Percentiles rank a stretch among this genome's conserved stretches.
phyloP scores from a whole-genome alignment of 1,140 invertebrate genomes.

The Zaprionus tsacasi region DNA sequence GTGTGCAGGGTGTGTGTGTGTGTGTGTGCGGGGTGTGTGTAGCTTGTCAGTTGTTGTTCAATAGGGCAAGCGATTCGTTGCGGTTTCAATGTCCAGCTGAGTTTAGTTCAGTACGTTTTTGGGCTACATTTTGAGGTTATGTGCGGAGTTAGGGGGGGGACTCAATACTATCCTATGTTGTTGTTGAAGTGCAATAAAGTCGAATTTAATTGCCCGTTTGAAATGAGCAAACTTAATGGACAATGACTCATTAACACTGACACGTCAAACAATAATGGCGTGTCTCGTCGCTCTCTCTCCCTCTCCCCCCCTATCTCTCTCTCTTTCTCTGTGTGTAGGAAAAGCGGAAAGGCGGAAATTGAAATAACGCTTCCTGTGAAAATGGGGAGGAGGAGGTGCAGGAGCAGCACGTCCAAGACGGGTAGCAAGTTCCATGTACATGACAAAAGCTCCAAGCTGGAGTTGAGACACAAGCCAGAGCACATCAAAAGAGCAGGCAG shows the following conservation, averaged over 20 bases:
- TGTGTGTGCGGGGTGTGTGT: background rate
- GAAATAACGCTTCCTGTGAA: constrained; percentile 79
- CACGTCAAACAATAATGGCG: constrained; percentile 81
- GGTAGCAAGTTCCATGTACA: constrained; percentile 51
- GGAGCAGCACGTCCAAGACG: constrained; percentile 23
- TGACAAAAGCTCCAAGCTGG: constrained; percentile 70
- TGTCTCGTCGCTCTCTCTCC: constrained; percentile 32
- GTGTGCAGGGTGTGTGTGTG: background rate
- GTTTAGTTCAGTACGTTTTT: constrained; percentile 22
- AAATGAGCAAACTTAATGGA: constrained; percentile 83
- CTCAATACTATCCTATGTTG: constrained; percentile 9
- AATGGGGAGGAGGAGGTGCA: constrained; percentile 41
- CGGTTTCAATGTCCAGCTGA: constrained; percentile 48
- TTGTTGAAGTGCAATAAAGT: constrained; percentile 78
- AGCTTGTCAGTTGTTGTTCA: constrained; percentile 7
- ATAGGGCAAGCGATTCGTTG: constrained; percentile 37
- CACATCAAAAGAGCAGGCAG: constrained; percentile 68
- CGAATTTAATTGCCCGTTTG: constrained; percentile 82
- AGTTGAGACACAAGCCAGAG: background rate
- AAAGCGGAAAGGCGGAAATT: constrained; percentile 78
- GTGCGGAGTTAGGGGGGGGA: background rate
- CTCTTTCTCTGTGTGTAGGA: background rate
- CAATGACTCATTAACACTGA: constrained; percentile 83
- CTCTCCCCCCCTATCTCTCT: no score
- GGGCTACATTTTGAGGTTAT: constrained; percentile 1